A percentile compares a stretch with the other conserved stretches of the same genome.
These are phyloP conservation scores for Hemichromis elongatus DNA, from an alignment of 2,113 vertebrate species.

Conservation along the genomic window DNA sequence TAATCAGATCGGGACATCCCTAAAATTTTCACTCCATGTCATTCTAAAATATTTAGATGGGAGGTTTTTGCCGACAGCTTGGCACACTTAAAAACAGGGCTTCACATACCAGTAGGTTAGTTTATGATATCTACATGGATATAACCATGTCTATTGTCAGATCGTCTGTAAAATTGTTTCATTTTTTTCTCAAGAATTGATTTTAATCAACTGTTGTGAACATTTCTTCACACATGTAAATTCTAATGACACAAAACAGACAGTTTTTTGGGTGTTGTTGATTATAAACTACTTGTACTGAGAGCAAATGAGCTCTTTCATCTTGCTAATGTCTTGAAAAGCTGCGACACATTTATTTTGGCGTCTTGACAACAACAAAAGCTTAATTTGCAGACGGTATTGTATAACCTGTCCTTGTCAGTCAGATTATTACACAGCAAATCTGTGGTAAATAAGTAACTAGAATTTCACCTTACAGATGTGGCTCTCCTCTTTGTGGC, in stretches of 20 bases:
- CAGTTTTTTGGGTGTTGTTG: background rate
- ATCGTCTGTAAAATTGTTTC: background rate
- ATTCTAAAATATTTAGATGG: background rate
- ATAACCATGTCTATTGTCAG: background rate
- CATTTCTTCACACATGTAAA: background rate
- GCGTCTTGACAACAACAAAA: background rate
- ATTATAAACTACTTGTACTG: background rate
- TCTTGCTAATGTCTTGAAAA: background rate
- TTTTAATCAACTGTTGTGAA: background rate
- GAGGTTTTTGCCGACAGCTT: background rate
- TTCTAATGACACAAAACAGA: background rate
- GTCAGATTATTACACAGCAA: background rate
- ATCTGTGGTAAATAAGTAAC: background rate
- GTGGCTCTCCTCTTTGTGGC: background rate
- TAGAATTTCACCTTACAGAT: background rate
- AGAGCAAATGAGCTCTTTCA: background rate
- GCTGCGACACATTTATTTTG: background rate
- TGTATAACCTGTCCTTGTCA: fast-evolving
- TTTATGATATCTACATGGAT: background rate
- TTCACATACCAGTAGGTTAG: background rate
- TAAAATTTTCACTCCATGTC: background rate
- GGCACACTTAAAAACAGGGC: background rate
- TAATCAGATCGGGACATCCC: too few species aligned
- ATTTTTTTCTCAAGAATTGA: background rate
- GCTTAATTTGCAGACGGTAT: background rate